Evolutionary conservation across 2,888 invertebrate genomes (phyloP), one percentile per base, ranked within the genome.

Genomic region (Keiferia lycopersicella): DNA sequence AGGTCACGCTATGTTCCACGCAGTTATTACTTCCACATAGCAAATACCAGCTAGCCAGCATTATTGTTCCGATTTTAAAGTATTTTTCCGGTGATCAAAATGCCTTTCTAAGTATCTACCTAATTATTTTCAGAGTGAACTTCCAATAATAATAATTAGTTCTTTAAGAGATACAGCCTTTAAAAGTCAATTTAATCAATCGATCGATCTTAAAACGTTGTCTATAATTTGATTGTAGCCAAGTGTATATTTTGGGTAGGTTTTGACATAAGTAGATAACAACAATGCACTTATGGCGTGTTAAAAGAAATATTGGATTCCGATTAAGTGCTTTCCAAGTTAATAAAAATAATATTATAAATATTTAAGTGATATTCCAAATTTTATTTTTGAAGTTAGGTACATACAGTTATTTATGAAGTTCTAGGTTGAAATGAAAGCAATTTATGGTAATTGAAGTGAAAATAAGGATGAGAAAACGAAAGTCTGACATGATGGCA

Each of bases 1-100:
- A 60, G 45, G 60, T 60, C 16, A 60, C 60, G 60, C 22, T 45
- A 45, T 59, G 38, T 34, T 38, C 6, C 60, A 57, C 38, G 22
- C 58, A 39, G 39, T 16, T 39, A 58, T 58, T 58, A 11, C 56
- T 34, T 30, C n/a, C 56, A 53, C 22, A 26, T 14, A 8, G 26
- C 20, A 56, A 56, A 56, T 56, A 56, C 34, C 34, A 16, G 56
- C 30, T 16, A 34, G 26, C 34, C 56, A 34, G 30, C 34, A 16
- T 34, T 56, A 16, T 34, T 56, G 30, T 56, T 56, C 56, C 45
- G 34, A 48, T 65, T 30, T 34, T 26, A n/a, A 34, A 56, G 26
- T 34, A 56, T 56, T 34, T 26, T 34, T 56, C 34, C 45, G 45
- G n/a, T 45, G 45, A 45, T 16, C 45, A 45, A 45, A 45, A 45